Evolutionary conservation across 2,888 invertebrate genomes (phyloP), one percentile per base, ranked within the genome.

Genomic region (Aromia moschata): DNA sequence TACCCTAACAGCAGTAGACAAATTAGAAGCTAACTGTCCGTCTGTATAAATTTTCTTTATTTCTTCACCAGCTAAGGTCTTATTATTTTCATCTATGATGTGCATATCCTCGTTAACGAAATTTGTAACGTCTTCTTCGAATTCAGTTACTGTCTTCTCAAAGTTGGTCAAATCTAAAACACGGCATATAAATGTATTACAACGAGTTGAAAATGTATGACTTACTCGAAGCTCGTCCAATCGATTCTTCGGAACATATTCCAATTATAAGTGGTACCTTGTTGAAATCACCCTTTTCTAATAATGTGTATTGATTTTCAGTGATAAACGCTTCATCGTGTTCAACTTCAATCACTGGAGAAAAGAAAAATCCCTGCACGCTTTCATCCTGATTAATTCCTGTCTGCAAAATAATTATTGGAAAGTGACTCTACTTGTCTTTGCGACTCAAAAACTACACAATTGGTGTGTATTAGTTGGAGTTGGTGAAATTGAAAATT

Each of bases 191-290:
- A 5, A 25, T 25, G 7, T 25, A 25, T 3, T 25, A 3, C 3
- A 3, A 25, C 25, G 7, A 25, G 7, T 25, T 25, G 4, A 25
- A 25, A 25, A 25, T 25, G 4, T 25, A n/a, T n/a, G n/a, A 25
- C 25, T 54, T 45, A 54, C 54, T 25, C 14, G 5, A 1, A 20
- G 53, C 54, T 20, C 47, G 30, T 9, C 15, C 7, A 43, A 65
- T 45, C 1, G 43, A 56, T 55, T 72, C 70, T 47, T 72, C 70
- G 1, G 70, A 67, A 36, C 60, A 68, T 12, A 69, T 58, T 20
- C 73, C 72, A 7, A 70, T 68, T 7, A 73, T 12, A 33, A 67
- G 41, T 2, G 2, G 73, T 15, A 72, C 72, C 36, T 38, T 60
- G 18, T 64, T 64, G 4, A 70, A 62, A 11, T 60, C 36, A n/a